phyloP scores from a whole-genome alignment of 35 echinoderm and acorn worm species.

The Amphiura filiformis region DNA sequence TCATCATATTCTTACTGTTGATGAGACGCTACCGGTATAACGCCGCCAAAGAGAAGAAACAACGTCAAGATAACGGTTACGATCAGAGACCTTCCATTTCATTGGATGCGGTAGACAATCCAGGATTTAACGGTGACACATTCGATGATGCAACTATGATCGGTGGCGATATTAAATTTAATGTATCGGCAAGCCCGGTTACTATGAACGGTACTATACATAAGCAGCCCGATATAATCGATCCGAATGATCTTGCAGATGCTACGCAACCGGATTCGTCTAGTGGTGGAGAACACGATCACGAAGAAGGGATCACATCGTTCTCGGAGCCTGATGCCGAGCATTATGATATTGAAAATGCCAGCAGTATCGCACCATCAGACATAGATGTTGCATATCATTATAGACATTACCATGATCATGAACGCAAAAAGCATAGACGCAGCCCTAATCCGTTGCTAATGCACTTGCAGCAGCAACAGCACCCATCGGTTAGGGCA shows the following conservation, averaged over 20 bases:
- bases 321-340: conserved; percentile 10
- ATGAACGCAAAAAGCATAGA: conserved; percentile 64
- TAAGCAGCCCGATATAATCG: conserved; percentile 75
- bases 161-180: background rate
- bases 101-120: conserved; percentile 50
- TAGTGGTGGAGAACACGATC: conserved; percentile 18
- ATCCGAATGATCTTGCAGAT: conserved; percentile 66
- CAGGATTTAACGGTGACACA: conserved; percentile 54
- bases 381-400: conserved; percentile 97
- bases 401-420: conserved; percentile 91
- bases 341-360: conserved; percentile 97
- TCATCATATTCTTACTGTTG: conserved; percentile 27
- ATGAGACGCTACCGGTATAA: background rate
- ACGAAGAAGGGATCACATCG: background rate
- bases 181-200: background rate
- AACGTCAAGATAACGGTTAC: background rate
- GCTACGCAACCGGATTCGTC: conserved; percentile 57
- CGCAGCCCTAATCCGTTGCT: conserved; percentile 76
- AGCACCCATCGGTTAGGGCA: conserved; percentile 14
- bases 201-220: conserved; percentile 34
- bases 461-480: conserved; percentile 27
- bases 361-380: conserved; percentile 96
- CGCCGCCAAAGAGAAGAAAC: conserved; percentile 19
- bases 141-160: conserved; percentile 96
- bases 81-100: background rate